A percentile compares a stretch with the other conserved stretches of the same genome.
phyloP scores from a whole-genome alignment of 2,797 vertebrate genomes.

The Sebastolobus altivelis region DNA sequence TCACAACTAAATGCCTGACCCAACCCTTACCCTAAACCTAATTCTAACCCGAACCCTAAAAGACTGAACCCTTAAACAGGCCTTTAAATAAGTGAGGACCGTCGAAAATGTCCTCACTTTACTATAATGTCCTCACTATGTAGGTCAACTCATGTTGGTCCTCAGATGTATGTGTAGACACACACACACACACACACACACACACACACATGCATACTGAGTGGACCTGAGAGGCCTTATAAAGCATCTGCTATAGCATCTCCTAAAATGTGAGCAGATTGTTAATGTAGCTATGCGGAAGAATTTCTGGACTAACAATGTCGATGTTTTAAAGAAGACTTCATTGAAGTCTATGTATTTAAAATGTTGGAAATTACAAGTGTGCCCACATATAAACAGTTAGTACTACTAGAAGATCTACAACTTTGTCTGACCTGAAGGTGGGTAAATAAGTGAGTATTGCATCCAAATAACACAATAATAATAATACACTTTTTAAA shows the following conservation, averaged over 20 bases:
- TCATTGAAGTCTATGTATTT: background rate
- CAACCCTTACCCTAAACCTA: no score
- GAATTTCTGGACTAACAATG: background rate
- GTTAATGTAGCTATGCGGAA: background rate
- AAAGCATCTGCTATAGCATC: background rate
- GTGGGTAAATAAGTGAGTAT: background rate
- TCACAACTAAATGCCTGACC: no score
- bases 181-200: no score
- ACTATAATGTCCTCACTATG: no score
- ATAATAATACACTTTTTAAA: background rate
- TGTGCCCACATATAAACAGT: background rate
- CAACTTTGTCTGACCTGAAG: background rate
- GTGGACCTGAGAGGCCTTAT: background rate
- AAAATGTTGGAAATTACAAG: background rate
- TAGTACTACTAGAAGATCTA: no score
- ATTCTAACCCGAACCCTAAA: no score
- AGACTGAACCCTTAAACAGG: no score
- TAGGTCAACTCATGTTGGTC: no score
- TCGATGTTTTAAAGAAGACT: background rate
- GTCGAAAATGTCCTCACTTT: no score
- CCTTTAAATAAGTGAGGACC: no score
- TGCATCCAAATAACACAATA: no score
- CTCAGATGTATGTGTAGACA: background rate
- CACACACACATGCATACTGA: fast-evolving
- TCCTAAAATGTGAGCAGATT: background rate